Base-by-base conservation (phyloP, 2,797 vertebrate species). In the Valencia hispanica region DNA sequence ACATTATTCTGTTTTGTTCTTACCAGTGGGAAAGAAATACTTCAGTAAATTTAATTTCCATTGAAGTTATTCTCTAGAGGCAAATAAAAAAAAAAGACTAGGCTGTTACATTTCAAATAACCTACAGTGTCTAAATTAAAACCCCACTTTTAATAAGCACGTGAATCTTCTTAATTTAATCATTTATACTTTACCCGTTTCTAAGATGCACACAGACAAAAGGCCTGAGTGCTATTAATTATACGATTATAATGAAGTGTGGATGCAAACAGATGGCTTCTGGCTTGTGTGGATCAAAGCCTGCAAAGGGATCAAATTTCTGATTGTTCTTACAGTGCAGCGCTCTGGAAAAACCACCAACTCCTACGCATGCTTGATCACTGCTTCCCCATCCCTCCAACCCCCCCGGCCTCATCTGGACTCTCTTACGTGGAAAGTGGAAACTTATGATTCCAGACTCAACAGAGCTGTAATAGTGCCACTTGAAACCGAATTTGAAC, bases 161-260 rank as follows among this genome's bases (percentile, higher is more conserved):
- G 83, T 83, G 83, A 89, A 91, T 91, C 79, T 39, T 84, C 85
- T 92, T 91, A 91, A 92, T 93, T 93, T 75, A 95, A 93, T 93
- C 84, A 93, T 92, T 92, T 94, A 93, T 94, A 92, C 89, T 91
- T 88, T 91, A 84, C 84, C 78, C 72, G 77, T 81, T 92, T 90
- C 81, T 81, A 89, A 84, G 72, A 59, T 55, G 75, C 80, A 87
- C 86, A 87, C 85, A 90, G 84, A 91, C 86, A 90, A 91, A 90
- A 89, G 79, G 84, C 80, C 87, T 84, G 90, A 89, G 80, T 91
- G 73, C 89, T 91, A 92, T 94, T 95, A 94, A 94, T 95, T 94
- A 95, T 92, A 94, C 84, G 59, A 90, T 92, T 91, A 92, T 92
- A 94, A 94, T 90, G 87, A 94, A 92, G 87, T 84, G 75, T 79